Conservation (phyloP, 2,113 vertebrate genomes). For the Geococcyx californianus region DNA sequence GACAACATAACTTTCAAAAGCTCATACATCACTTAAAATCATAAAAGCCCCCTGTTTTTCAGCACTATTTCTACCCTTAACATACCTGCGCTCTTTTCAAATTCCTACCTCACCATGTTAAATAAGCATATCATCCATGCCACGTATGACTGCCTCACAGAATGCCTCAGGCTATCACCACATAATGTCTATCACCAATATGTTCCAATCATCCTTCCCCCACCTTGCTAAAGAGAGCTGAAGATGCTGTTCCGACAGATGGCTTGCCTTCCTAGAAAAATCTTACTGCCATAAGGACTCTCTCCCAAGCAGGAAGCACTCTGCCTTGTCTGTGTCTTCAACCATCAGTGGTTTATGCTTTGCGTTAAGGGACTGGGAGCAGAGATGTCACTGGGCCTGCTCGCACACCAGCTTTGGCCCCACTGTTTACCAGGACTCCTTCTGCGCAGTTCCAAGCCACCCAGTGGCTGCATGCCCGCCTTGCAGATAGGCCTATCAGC, state of each 20-base stretch:
- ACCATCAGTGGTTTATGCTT: neutral
- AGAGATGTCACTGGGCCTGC: neutral
- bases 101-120: neutral
- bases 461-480: fast-evolving
- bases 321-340: neutral
- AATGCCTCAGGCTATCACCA: neutral
- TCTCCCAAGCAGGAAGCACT: neutral
- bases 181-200: neutral
- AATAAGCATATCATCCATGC: neutral
- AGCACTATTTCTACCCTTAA: neutral
- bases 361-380: fast-evolving
- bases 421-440: neutral
- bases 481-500: neutral
- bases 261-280: neutral
- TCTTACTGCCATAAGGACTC: neutral
- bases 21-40: neutral
- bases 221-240: neutral
- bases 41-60: neutral
- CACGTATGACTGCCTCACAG: neutral
- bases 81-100: neutral
- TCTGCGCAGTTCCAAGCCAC: no score
- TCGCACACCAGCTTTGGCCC: neutral
- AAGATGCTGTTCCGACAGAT: neutral
- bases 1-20: neutral
- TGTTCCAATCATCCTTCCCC: neutral